Percentiles rank a stretch among this genome's conserved stretches.
Evolutionary conservation across 1,140 invertebrate genomes (phyloP).

Genomic region (Bombus superbus): DNA sequence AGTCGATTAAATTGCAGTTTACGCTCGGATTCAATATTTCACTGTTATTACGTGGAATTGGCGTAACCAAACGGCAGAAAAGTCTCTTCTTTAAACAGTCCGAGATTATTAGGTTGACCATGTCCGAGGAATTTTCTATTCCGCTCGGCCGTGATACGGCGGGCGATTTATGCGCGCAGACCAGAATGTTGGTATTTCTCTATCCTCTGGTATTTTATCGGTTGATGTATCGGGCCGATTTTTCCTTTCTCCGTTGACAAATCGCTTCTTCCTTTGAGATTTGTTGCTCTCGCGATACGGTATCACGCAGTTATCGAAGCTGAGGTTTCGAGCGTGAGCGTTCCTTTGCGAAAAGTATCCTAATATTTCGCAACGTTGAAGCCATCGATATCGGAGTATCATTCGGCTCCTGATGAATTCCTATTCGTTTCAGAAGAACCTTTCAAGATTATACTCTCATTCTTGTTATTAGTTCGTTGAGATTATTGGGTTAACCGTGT

Average conservation of each 20-base stretch:
- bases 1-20: conserved; percentile 64
- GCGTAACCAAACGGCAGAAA: conserved; percentile 45
- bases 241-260: background rate
- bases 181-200: background rate
- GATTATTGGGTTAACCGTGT: background rate
- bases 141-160: background rate
- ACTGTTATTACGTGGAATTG: conserved; percentile 62
- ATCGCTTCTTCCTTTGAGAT: background rate
- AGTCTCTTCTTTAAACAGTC: conserved; percentile 46
- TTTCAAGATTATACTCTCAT: too few relatives aligned
- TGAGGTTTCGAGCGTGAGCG: background rate
- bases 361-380: too few relatives aligned
- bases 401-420: too few relatives aligned
- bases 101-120: conserved; percentile 10
- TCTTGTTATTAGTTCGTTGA: background rate
- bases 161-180: background rate
- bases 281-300: too few relatives aligned
- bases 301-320: background rate
- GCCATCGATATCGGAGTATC: too few relatives aligned
- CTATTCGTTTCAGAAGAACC: too few relatives aligned
- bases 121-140: background rate
- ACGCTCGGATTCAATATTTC: conserved; percentile 68
- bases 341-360: too few relatives aligned
- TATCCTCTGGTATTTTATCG: background rate
- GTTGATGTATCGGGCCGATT: background rate